Evolutionary conservation across 2,888 invertebrate genomes (phyloP).

Genomic region (Caenorhabditis sp.): DNA sequence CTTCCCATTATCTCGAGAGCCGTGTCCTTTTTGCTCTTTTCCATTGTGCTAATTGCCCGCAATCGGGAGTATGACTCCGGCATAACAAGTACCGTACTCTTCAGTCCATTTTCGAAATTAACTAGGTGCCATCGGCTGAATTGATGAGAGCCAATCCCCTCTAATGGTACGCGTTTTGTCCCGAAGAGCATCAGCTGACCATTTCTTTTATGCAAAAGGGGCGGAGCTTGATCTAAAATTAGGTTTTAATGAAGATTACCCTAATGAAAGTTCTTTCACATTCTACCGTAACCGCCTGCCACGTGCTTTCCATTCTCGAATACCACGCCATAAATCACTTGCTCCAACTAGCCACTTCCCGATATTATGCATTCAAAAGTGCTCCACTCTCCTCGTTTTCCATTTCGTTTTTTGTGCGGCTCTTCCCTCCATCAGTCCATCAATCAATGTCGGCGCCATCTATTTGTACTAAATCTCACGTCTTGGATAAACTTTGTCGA

Average conservation of each 20-base stretch:
- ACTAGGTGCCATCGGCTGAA: constrained; percentile 8
- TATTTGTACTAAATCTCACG: constrained; percentile 55
- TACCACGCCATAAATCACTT: background rate
- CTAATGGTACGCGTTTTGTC: constrained; percentile 49
- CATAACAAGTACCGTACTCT: constrained; percentile 24
- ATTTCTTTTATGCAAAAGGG: no score
- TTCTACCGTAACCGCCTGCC: no score
- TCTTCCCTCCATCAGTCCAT: constrained; percentile 30
- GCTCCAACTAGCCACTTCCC: background rate
- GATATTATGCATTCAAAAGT: no score
- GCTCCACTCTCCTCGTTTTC: background rate
- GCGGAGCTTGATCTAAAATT: no score
- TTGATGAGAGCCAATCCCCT: constrained; percentile 15
- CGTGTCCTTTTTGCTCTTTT: background rate
- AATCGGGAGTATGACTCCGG: no score
- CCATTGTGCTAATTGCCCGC: constrained; percentile 27
- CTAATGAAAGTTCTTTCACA: no score
- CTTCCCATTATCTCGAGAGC: constrained; percentile 20
- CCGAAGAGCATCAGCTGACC: no score
- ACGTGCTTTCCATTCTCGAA: no score
- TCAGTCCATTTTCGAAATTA: constrained; percentile 38
- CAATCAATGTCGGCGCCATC: constrained; percentile 46
- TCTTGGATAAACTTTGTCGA: constrained; percentile 54
- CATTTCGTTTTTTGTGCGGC: background rate
- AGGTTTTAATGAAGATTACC: no score